phyloP scores from a whole-genome alignment of 2,113 vertebrate species.

The Cricetomys ansorgei region DNA sequence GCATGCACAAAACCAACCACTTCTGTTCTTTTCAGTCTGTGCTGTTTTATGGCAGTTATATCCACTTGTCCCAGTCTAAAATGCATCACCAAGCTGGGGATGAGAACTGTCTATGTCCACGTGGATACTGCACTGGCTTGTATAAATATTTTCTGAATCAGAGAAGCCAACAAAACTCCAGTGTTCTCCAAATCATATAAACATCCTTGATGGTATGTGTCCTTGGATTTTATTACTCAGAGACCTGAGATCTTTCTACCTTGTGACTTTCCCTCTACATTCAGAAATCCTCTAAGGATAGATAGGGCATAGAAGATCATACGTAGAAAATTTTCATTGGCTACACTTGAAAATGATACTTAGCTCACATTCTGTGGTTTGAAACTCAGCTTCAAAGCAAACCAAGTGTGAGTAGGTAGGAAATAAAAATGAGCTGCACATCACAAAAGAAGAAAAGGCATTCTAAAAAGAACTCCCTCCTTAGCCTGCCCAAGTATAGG shows the following conservation, averaged over 20 bases:
- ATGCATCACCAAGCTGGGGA: background rate
- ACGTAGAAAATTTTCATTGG: background rate
- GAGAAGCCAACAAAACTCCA: background rate
- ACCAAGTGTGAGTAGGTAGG: background rate
- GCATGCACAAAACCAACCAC: background rate
- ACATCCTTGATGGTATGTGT: background rate
- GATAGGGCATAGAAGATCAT: too few relatives aligned
- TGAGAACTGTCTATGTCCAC: background rate
- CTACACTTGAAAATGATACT: background rate
- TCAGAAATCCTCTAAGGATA: background rate
- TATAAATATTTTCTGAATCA: background rate
- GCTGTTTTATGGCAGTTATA: background rate
- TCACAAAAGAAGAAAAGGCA: background rate
- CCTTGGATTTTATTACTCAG: background rate
- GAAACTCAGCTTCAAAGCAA: background rate
- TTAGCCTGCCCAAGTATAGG: background rate
- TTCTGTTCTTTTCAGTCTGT: background rate
- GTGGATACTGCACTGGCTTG: background rate
- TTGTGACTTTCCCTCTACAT: background rate
- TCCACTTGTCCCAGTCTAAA: background rate
- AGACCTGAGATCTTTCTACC: background rate
- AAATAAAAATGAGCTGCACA: background rate
- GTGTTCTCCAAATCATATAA: background rate
- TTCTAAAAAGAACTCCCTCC: background rate
- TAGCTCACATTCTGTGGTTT: background rate